A percentile compares a stretch with the other conserved stretches of the same genome.
phyloP scores from a whole-genome alignment of 2,113 vertebrate species.

The Oreamnos americanus region DNA sequence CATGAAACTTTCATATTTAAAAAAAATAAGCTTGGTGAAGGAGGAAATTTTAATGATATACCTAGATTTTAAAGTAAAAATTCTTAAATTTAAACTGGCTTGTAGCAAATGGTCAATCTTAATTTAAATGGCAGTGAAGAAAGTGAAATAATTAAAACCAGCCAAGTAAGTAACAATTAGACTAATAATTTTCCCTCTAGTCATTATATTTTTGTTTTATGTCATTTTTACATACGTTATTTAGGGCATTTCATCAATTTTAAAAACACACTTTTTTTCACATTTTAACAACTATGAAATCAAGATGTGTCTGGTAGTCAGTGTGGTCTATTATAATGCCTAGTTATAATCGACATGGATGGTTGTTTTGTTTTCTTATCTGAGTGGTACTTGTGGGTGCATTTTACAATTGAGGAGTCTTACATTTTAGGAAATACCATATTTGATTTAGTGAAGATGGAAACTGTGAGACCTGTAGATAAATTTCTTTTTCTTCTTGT shows the following conservation, averaged over 20 bases:
- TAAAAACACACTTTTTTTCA: neutral
- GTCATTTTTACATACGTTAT: neutral
- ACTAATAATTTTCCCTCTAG: neutral
- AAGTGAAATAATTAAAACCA: conserved; percentile 18
- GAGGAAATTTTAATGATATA: neutral
- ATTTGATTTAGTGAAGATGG: neutral
- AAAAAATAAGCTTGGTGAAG: neutral
- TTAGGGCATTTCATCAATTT: neutral
- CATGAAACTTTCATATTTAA: neutral
- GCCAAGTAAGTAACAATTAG: neutral
- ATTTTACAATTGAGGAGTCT: neutral
- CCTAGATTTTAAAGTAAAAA: neutral
- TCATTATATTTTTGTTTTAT: neutral
- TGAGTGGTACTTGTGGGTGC: neutral
- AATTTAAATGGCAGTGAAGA: neutral
- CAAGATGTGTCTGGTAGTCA: neutral
- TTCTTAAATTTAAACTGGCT: neutral
- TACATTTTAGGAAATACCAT: neutral
- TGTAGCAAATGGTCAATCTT: neutral
- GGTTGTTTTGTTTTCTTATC: neutral
- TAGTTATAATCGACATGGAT: neutral
- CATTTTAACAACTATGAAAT: neutral
- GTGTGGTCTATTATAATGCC: neutral
- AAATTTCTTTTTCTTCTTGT: conserved; percentile 28
- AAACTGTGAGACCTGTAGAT: neutral